Evolutionary conservation across 1,140 invertebrate genomes (phyloP), one percentile per base, ranked within the genome.

Genomic region (Oryctes rhinoceros): DNA sequence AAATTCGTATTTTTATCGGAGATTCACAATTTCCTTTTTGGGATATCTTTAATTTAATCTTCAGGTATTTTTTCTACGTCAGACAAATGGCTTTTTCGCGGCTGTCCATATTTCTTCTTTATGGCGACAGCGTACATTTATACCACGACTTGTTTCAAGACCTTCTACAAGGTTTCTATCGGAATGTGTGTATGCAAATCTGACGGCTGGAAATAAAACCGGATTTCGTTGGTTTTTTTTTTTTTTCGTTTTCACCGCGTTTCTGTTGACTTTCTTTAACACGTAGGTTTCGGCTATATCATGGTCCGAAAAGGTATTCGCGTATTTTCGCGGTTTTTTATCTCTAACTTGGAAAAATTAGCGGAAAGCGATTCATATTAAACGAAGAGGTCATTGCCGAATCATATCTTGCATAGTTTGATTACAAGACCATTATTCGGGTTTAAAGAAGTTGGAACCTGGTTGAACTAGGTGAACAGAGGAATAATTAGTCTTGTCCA

Each of bases 41-140:
- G 53, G 18, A 18, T n/a, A 59, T 59, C 18, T 18, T 18, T 4
- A 59, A 59, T 59, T 59, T n/a, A 59, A 59, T 59, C 53, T 18
- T 0, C 53, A 10, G 24, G 49, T 53, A 53, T 53, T 59, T 6
- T 59, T 18, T 59, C n/a, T 59, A n/a, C 53, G 53, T 59, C 53
- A 59, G 53, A 18, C 18, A 59, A 59, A 59, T 59, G 53, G 53
- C 53, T 59, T 59, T 59, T 59, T 59, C 53, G 53, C 53, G 53
- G 53, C 53, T 59, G 53, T 59, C 53, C 53, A 59, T 59, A 59
- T 59, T 59, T 59, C 53, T 59, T 59, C 53, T 59, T 59, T 59
- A 59, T 18, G 53, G 18, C 53, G 53, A 59, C 53, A 59, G 53
- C 53, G 53, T 59, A 59, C 53, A 59, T 59, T 18, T 18, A 53